Percentiles rank a stretch among this genome's conserved stretches.
phyloP scores from a whole-genome alignment of 2,888 invertebrate genomes.

The Chironomus tentans region DNA sequence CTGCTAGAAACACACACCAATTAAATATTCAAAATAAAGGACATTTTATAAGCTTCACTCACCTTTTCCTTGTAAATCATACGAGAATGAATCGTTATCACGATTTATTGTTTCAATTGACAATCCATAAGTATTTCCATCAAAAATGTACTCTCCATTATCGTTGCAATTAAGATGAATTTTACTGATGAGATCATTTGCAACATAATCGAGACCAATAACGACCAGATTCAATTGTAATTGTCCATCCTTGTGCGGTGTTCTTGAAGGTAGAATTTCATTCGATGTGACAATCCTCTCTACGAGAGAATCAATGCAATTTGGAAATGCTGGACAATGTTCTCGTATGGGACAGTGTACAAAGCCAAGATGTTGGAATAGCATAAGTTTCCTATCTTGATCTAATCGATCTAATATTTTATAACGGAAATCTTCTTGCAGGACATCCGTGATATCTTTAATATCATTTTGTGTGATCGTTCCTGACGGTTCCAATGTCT shows the following conservation, averaged over 20 bases:
- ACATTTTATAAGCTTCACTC: neutral
- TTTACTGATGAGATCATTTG: conserved; percentile 78
- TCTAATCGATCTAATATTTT: conserved; percentile 88
- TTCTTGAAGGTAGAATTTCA: conserved; percentile 40
- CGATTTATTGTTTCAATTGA: conserved; percentile 81
- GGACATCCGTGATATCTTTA: conserved; percentile 81
- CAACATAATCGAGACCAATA: conserved; percentile 76
- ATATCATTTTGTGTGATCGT: conserved; percentile 92
- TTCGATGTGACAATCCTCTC: conserved; percentile 57
- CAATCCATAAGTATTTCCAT: conserved; percentile 68
- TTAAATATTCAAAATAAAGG: too few relatives aligned
- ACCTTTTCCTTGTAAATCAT: conserved; percentile 24
- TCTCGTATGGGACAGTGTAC: conserved; percentile 91
- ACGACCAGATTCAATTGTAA: conserved; percentile 67
- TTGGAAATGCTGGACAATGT: conserved; percentile 84
- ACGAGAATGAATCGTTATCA: conserved; percentile 68
- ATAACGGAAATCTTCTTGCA: conserved; percentile 83
- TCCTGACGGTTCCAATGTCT: conserved; percentile 78
- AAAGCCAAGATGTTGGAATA: conserved; percentile 91
- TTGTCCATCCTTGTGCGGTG: conserved; percentile 24
- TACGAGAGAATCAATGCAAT: conserved; percentile 69
- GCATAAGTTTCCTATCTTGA: conserved; percentile 87
- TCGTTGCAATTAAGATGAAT: conserved; percentile 78
- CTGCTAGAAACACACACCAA: too few relatives aligned
- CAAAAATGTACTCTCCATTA: conserved; percentile 70